A percentile compares a stretch with the other conserved stretches of the same genome.
phyloP scores from a whole-genome alignment of 2,113 vertebrate species.

The Archocentrus centrarchus region DNA sequence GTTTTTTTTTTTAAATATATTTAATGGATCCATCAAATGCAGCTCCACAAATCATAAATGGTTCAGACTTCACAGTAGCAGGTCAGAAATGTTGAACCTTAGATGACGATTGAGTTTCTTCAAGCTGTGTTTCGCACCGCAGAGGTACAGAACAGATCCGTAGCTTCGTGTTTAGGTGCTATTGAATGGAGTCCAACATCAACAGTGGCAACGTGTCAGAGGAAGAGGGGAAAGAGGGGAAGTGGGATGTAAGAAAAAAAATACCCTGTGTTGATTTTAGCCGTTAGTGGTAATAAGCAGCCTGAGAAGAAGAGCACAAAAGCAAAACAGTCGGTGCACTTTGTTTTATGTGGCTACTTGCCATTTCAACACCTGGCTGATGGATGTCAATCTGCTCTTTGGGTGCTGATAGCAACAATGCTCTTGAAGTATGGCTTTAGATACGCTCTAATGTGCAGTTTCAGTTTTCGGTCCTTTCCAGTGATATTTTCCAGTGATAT shows the following conservation, averaged over 20 bases:
- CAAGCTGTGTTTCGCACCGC: slow-evolving; percentile 20
- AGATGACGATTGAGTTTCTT: slow-evolving; percentile 23
- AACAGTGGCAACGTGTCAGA: slow-evolving; percentile 55
- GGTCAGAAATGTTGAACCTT: slow-evolving; percentile 36
- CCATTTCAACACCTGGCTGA: slow-evolving; percentile 60
- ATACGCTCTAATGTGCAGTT: not conserved
- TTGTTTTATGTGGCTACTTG: slow-evolving; percentile 59
- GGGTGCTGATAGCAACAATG: slow-evolving; percentile 19
- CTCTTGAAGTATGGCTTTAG: not conserved
- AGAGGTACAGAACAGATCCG: slow-evolving; percentile 34
- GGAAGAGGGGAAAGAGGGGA: slow-evolving; percentile 43
- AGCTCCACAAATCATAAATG: not conserved
- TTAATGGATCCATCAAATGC: slow-evolving; percentile 2
- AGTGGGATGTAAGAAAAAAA: slow-evolving; percentile 43
- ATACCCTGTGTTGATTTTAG: slow-evolving; percentile 53
- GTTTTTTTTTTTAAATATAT: not conserved
- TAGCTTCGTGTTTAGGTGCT: slow-evolving; percentile 42
- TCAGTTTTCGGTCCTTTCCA: not conserved
- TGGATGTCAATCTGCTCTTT: slow-evolving; percentile 43
- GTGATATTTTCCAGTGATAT: not conserved
- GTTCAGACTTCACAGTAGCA: slow-evolving; percentile 34
- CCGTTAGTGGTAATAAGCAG: slow-evolving; percentile 51
- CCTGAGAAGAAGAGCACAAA: slow-evolving; percentile 22
- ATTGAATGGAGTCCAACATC: slow-evolving; percentile 59
- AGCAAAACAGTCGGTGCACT: slow-evolving; percentile 24